Conservation (phyloP, 1,140 invertebrate genomes). For the Cylas formicarius region DNA sequence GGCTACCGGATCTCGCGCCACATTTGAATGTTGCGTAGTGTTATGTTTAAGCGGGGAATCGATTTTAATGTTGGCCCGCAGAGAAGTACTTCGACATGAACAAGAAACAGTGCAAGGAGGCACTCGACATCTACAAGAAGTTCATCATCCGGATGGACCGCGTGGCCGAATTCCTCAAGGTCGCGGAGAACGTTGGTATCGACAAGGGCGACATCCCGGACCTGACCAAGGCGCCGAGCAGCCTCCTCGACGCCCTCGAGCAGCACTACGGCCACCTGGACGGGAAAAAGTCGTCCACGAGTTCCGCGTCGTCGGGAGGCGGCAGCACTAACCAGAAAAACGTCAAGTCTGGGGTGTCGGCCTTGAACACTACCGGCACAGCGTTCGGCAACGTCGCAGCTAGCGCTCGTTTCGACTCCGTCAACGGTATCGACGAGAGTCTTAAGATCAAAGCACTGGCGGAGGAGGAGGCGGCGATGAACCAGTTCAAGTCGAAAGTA, state of each 20-base stretch:
- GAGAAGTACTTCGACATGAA: constrained; percentile 99
- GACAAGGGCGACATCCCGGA: constrained; percentile 99
- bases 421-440: constrained; percentile 76
- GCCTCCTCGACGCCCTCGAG: constrained; percentile 93
- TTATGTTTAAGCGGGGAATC: neutral
- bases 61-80: constrained; percentile 36
- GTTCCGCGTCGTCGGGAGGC: constrained; percentile 71
- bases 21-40: too few species aligned
- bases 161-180: constrained; percentile 97
- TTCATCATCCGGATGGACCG: constrained; percentile 98
- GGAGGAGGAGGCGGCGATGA: constrained; percentile 91
- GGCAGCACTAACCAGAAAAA: constrained; percentile 69
- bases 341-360: constrained; percentile 82
- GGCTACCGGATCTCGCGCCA: too few species aligned
- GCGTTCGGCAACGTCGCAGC: constrained; percentile 76
- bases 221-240: constrained; percentile 97
- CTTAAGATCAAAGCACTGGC: constrained; percentile 80
- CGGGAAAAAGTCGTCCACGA: constrained; percentile 82
- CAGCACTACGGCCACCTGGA: constrained; percentile 90
- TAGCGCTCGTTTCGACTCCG: constrained; percentile 60
- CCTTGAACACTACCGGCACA: constrained; percentile 79
- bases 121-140: constrained; percentile 97
- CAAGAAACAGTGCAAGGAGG: constrained; percentile 96
- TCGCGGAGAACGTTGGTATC: constrained; percentile 96
- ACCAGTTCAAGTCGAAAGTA: constrained; percentile 87